Base-by-base conservation (phyloP, 2,113 vertebrate genomes). In the Natator depressus region DNA sequence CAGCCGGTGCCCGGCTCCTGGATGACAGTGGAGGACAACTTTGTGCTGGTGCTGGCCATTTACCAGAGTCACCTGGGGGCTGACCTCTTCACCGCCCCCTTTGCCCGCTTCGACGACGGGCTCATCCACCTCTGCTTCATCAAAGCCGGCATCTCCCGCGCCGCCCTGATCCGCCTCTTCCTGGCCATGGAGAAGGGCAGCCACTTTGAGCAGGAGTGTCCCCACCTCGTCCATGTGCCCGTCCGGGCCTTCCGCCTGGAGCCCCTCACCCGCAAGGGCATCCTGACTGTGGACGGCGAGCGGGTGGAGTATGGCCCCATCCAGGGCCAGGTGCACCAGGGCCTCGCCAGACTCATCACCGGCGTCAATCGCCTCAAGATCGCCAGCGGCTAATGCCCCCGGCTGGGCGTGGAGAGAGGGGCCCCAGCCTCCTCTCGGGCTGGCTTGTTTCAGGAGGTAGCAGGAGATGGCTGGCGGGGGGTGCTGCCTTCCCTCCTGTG, bases 221-320 rank as follows among this genome's bases (percentile, higher is more conserved):
- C 99, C 0, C 98, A 99, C 27, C 98, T 99, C 62, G 98, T 98
- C 93, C 98, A 99, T 1, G 96, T 99, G 1, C 96, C 98, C 3
- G 99, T 98, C 78, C 98, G 96, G 83, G 99, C 99, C 72, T 99
- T 99, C 97, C 98, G 99, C 80, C 98, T 99, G 50, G 99, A 99
- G 95, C 99, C 99, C 0, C 98, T 99, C 42, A 99, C 99, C 0
- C 69, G 97, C 5, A 98, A 98, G 13, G 99, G 99, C 11, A 98
- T 99, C 31, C 98, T 99, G 57, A 99, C 99, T 1, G 99, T 99
- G 92, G 99, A 99, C 1, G 99, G 99, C 7, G 99, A 99, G 89
- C 96, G 98, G 87, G 99, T 99, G 84, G 99, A 99, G 57, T 99
- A 99, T 2, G 99, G 99, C 57, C 99, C 99, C 1, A 93, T 99